Base-by-base conservation (phyloP, 1,140 invertebrate species). In the Aphidius gifuensis region DNA sequence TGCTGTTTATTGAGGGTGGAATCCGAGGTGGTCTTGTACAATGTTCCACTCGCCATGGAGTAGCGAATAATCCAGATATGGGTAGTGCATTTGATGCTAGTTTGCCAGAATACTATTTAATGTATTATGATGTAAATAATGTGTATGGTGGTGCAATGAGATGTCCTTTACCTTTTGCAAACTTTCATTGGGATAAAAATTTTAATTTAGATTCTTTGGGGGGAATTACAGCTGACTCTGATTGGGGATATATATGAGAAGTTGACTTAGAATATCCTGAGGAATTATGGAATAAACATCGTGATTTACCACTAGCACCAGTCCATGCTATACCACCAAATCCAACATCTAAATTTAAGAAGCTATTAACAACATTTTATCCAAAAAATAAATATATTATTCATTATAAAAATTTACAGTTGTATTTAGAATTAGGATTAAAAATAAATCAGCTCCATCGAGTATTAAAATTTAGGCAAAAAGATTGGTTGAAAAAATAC, bases 171-270 rank as follows among this genome's bases (percentile, higher is more conserved):
- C n/a, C n/a, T n/a, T n/a, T n/a, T n/a, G n/a, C n/a, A n/a, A n/a
- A n/a, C n/a, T n/a, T n/a, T n/a, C n/a, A n/a, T n/a, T n/a, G n/a
- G n/a, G n/a, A n/a, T n/a, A n/a, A n/a, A n/a, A n/a, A n/a, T n/a
- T n/a, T n/a, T n/a, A n/a, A n/a, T n/a, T n/a, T n/a, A n/a, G n/a
- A n/a, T n/a, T n/a, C n/a, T n/a, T n/a, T n/a, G n/a, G n/a, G n/a
- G 66, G 66, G 11, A 65, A 65, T 70, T 57, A 46, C 69, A 23
- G 68, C 80, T 65, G 71, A 81, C 72, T 68, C 70, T 45, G 46
- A 69, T 4, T n/a, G 62, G 49, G 84, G 85, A 6, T 86, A 81
- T 64, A 82, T 86, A 58, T 68, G 87, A 43, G 84, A 87, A 47
- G 64, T 65, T 3, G 65, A 67, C 49, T 58, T 65, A 38, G 49